Percentiles rank a stretch among this genome's conserved stretches.
Conservation (phyloP, 2,113 vertebrate genomes). For the Epinephelus cyanopodus region DNA sequence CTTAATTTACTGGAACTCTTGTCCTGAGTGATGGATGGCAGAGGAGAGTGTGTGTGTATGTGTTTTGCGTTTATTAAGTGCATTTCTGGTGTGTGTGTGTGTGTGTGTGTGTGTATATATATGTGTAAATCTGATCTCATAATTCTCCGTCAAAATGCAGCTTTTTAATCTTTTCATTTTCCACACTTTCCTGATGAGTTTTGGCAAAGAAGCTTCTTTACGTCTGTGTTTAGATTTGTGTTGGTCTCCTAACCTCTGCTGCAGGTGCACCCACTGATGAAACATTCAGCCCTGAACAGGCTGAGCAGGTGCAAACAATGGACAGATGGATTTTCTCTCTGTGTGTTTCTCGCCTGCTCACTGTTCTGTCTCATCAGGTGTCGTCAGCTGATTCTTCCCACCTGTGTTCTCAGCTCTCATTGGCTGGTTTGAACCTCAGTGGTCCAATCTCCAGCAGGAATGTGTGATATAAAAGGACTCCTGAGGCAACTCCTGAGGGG, state of each 20-base stretch:
- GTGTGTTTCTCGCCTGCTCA: too few relatives aligned
- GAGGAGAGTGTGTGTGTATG: conserved; percentile 4
- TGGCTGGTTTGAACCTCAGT: not conserved
- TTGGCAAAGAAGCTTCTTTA: not conserved
- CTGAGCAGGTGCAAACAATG: not conserved
- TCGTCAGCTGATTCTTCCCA: not conserved
- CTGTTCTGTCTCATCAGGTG: not conserved
- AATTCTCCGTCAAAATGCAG: not conserved
- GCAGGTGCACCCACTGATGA: not conserved
- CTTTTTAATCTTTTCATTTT: not conserved
- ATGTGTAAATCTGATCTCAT: not conserved
- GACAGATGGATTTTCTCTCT: too few relatives aligned
- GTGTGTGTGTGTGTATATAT: conserved; percentile 3
- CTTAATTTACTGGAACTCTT: conserved; percentile 52
- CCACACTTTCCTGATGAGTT: not conserved
- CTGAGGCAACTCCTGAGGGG: too few relatives aligned
- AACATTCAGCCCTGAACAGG: not conserved
- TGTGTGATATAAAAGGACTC: not conserved
- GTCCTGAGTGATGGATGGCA: conserved; percentile 45
- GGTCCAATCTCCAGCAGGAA: not conserved
- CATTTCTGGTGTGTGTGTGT: not conserved
- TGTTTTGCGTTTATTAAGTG: not conserved
- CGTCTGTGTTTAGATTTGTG: not conserved
- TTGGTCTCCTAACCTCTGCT: not conserved
- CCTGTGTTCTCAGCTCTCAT: conserved; percentile 4